Evolutionary conservation across 2,113 vertebrate species (phyloP).

Genomic region (Pipra filicauda): DNA sequence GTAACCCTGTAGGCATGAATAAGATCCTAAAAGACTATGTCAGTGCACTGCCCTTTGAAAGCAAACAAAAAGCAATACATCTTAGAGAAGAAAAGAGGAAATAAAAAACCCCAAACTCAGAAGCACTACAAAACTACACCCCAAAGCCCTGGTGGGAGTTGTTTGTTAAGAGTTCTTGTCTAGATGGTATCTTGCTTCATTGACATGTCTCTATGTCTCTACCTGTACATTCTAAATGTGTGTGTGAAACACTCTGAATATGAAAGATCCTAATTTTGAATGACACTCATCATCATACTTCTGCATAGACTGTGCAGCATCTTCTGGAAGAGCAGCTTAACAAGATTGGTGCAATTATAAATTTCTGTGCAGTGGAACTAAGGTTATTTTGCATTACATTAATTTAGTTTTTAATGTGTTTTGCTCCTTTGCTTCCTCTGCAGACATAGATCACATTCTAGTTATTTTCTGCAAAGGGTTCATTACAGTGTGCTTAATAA

Average conservation of each 20-base stretch:
- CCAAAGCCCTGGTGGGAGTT: neutral
- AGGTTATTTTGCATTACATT: conserved; percentile 44
- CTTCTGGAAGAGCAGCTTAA: conserved; percentile 24
- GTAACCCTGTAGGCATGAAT: neutral
- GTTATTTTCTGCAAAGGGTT: conserved; percentile 56
- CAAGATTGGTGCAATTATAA: conserved; percentile 33
- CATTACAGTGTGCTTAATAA: conserved; percentile 57
- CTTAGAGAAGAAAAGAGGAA: too few relatives aligned
- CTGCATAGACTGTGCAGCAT: neutral
- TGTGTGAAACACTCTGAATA: neutral
- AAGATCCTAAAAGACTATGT: neutral
- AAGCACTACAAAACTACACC: neutral
- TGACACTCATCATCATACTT: neutral
- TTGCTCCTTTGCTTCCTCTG: conserved; percentile 45
- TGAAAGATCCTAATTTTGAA: neutral
- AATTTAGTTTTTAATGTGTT: conserved; percentile 50
- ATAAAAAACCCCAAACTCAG: neutral
- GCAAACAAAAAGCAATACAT: neutral
- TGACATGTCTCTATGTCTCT: neutral
- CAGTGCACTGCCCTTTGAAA: neutral
- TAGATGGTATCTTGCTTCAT: neutral
- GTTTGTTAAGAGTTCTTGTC: neutral
- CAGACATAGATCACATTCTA: conserved; percentile 57
- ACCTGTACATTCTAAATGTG: neutral
- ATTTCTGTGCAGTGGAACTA: conserved; percentile 31